Evolutionary conservation across 2,888 invertebrate species (phyloP).

Genomic region (Spodoptera picta): DNA sequence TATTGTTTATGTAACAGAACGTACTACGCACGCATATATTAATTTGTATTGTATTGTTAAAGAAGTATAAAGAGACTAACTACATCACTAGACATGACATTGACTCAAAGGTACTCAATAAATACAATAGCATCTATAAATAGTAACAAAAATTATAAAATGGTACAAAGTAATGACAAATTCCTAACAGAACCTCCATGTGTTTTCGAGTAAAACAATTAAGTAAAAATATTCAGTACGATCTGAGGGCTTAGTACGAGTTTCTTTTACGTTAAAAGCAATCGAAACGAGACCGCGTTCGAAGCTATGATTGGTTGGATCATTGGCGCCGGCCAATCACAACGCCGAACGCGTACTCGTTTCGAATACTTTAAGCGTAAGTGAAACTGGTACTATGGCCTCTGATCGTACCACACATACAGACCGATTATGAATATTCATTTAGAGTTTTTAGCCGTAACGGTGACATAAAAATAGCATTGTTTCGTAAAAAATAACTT

Average conservation of each 20-base stretch:
- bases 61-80: too few relatives aligned
- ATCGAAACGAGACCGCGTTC: too few relatives aligned
- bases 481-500: conserved; percentile 78
- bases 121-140: conserved; percentile 4
- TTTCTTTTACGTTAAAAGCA: too few relatives aligned
- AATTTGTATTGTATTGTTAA: too few relatives aligned
- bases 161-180: conserved; percentile 7
- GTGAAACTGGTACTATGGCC: too few relatives aligned
- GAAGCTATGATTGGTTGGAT: too few relatives aligned
- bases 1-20: too few relatives aligned
- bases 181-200: conserved; percentile 14
- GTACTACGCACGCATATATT: too few relatives aligned
- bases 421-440: conserved; percentile 68
- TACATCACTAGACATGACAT: too few relatives aligned
- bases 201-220: conserved; percentile 22
- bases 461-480: conserved; percentile 83
- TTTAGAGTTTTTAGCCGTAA: conserved; percentile 80
- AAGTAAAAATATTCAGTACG: conserved; percentile 12
- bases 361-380: too few relatives aligned
- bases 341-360: too few relatives aligned
- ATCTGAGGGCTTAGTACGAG: neutral
- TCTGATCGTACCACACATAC: conserved; percentile 41
- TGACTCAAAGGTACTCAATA: neutral
- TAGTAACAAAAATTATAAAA: conserved; percentile 2
- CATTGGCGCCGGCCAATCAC: too few relatives aligned